These are phyloP conservation scores for Hippocampus barbouri DNA, from an alignment of 2,113 vertebrate genomes.

Conservation along the genomic window DNA sequence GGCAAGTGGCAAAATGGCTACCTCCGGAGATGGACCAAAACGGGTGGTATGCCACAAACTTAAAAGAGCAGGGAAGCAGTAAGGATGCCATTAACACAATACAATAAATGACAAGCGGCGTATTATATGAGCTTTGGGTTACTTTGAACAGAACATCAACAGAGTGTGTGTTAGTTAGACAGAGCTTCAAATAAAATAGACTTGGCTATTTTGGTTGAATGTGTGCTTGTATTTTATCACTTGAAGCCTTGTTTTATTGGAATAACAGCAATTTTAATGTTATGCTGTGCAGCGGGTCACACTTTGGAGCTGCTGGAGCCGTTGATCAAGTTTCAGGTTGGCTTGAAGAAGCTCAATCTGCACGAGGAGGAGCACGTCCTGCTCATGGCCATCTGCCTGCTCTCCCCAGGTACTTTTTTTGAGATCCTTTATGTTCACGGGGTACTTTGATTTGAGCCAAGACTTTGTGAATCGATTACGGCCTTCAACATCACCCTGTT, in stretches of 20 bases:
- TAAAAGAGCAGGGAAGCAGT: too few relatives aligned
- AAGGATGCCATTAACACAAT: too few relatives aligned
- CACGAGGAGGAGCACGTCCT: slow-evolving; percentile 92
- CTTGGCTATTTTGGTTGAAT: neutral
- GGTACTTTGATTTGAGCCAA: neutral
- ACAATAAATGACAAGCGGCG: too few relatives aligned
- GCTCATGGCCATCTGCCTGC: slow-evolving; percentile 95
- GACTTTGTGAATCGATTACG: neutral
- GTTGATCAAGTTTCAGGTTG: slow-evolving; percentile 90
- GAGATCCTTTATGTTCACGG: slow-evolving; percentile 9
- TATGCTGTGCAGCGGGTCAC: slow-evolving; percentile 81
- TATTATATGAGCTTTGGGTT: too few relatives aligned
- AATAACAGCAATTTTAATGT: neutral
- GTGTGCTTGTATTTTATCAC: neutral
- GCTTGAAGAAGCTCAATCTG: slow-evolving; percentile 88
- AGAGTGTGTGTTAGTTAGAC: neutral
- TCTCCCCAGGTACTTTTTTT: slow-evolving; percentile 81
- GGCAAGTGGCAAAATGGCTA: too few relatives aligned
- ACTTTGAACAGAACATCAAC: neutral
- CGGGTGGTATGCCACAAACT: too few relatives aligned
- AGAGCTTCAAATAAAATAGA: neutral
- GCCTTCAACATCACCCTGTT: neutral
- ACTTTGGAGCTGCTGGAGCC: slow-evolving; percentile 89
- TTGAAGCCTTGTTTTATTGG: neutral
- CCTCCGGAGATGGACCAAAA: too few relatives aligned